Evolutionary conservation across 1,140 invertebrate species (phyloP), one percentile per base, ranked within the genome.

Genomic region (Lucilia cuprina): DNA sequence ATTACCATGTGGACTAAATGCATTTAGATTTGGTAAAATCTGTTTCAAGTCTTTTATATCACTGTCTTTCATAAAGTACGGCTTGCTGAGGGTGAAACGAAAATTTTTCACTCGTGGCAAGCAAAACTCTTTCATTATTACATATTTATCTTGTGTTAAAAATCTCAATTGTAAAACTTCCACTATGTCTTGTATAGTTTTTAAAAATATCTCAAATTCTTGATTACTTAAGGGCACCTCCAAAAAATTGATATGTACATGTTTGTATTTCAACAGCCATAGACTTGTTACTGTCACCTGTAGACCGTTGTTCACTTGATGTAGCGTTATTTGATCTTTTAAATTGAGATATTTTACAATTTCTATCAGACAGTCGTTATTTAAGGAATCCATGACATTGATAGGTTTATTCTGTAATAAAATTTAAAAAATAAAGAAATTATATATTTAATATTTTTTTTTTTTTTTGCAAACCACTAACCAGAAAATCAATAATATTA

Each of bases 1-100:
- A 49, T 80, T 80, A 2, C 77, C 77, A 50, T 80, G 77, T 19
- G 77, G 77, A 34, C 77, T 80, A 25, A 80, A 49, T 14, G 47
- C 41, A 4, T 49, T 10, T 4, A 80, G 13, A 21, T 80, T 80
- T 9, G 77, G 77, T 10, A 80, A 21, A n/a, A 80, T 49, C 2
- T 21, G 5, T 12, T 21, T 30, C 13, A 80, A 49, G 10, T 50
- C 77, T 9, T 25, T 19, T 4, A 80, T 12, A 80, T 80, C 77
- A 21, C 49, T 49, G 19, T 80, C 77, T 12, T 80, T 21, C 77
- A 80, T 19, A 8, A 80, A 80, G 14, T 49, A 80, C 10, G 77
- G 77, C 12, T 80, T 70, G n/a, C 21, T 19, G 2, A 80, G 19
- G 5, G 77, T 80, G 4, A 80, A 49, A 14, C 77, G 77, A 21